Evolutionary conservation across 2,888 invertebrate species (phyloP), one percentile per base, ranked within the genome.

Genomic region (Thymelicus sylvestris): DNA sequence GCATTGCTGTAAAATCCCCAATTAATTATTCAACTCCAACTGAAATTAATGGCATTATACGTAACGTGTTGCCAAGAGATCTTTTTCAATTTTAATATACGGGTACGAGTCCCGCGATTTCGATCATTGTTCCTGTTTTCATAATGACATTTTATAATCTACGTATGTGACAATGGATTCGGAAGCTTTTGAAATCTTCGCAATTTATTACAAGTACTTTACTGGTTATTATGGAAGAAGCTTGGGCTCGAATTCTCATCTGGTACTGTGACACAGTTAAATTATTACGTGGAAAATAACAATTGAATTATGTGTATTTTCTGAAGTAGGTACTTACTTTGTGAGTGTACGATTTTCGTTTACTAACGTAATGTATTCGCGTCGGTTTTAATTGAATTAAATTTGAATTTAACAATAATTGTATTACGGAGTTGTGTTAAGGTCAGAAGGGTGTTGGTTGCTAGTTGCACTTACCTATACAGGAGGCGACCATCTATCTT

Each of bases 91-190:
- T 31, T 41, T 41, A 41, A 41, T 41, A 41, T 8, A 52, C 52
- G 52, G 10, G n/a, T 6, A 55, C 12, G 13, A 38, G 59, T 13
- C 13, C 31, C 38, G 31, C 13, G 59, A 59, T 59, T 38, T 59
- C 59, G 13, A 59, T 59, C 38, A 59, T 59, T 59, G 59, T 59
- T 38, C 59, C 59, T 38, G 59, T 59, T 59, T 38, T 59, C 59
- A 38, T 59, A 59, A 59, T 59, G 38, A 59, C 59, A n/a, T 59
- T 59, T 59, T 38, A 59, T 59, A 59, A 59, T 59, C 31, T 55
- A 13, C 59, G 59, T 59, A 59, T 31, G n/a, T 38, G 12, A 59
- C 59, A 38, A 38, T 59, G 38, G 59, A 24, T 52, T 52, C 59
- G 13, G 59, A 38, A 59, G 59, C 13, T 13, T 38, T 38, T 59